Evolutionary conservation across 2,888 invertebrate species (phyloP).

Genomic region (Ichneumoninae sp.): DNA sequence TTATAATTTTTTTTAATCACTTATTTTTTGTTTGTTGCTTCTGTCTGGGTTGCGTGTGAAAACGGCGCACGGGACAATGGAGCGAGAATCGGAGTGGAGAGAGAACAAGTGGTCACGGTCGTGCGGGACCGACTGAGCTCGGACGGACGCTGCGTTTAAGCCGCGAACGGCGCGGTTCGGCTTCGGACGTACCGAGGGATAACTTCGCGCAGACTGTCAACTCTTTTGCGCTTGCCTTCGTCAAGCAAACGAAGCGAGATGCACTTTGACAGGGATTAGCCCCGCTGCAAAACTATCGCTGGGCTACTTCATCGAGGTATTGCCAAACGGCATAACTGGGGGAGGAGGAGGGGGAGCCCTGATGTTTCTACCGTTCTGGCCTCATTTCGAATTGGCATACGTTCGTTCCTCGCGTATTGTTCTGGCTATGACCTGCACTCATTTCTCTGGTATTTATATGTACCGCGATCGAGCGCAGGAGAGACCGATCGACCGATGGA

Average conservation of each 20-base stretch:
- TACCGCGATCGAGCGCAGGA: constrained; percentile 24
- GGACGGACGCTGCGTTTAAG: neutral
- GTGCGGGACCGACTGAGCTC: constrained; percentile 64
- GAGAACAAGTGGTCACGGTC: constrained; percentile 68
- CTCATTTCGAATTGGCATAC: constrained; percentile 83
- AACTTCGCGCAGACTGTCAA: constrained; percentile 60
- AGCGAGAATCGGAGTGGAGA: constrained; percentile 16
- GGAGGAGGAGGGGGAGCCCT: constrained; percentile 59
- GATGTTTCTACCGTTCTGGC: constrained; percentile 79
- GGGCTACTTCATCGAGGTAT: constrained; percentile 68
- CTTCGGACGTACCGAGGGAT: constrained; percentile 16
- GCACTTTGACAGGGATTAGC: constrained; percentile 66
- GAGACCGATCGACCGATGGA: constrained; percentile 12
- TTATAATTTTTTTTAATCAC: neutral
- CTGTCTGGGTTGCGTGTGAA: neutral
- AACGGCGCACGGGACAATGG: neutral
- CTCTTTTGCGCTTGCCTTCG: constrained; percentile 41
- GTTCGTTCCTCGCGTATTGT: constrained; percentile 75
- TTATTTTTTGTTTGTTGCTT: neutral
- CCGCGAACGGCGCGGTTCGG: constrained; percentile 6
- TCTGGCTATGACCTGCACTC: constrained; percentile 79
- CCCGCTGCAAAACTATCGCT: constrained; percentile 49
- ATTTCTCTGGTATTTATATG: constrained; percentile 74
- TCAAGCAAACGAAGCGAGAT: constrained; percentile 24
- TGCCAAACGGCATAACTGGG: constrained; percentile 66